These are phyloP conservation scores for Bombylius discolor DNA, from an alignment of 2,888 invertebrate genomes.

Conservation along the genomic window DNA sequence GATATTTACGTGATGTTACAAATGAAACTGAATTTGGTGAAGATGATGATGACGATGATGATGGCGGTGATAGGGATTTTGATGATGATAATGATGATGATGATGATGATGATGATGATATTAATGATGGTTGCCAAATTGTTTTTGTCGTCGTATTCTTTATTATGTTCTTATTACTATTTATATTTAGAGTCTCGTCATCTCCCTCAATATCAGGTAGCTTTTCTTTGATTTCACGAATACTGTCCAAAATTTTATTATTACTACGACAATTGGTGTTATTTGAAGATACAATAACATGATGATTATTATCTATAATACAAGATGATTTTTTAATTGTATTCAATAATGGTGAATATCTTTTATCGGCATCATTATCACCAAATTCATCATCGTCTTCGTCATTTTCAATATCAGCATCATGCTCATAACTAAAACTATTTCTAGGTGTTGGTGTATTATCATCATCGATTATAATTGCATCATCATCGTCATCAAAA, in stretches of 20 bases:
- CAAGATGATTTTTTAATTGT: background rate
- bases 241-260: conserved; percentile 29
- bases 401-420: conserved; percentile 11
- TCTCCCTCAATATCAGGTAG: conserved; percentile 28
- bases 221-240: conserved; percentile 35
- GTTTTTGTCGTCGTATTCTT: background rate
- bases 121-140: background rate
- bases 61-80: background rate
- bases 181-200: conserved; percentile 29
- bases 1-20: conserved; percentile 5
- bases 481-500: background rate
- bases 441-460: background rate
- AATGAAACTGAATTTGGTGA: background rate
- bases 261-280: background rate
- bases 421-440: conserved; percentile 3
- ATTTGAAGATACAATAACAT: background rate
- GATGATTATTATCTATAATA: no score
- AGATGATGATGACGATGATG: background rate
- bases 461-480: background rate
- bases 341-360: no score
- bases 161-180: conserved; percentile 13
- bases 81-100: background rate
- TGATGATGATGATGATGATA: background rate
- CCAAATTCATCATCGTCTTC: conserved; percentile 2
- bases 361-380: conserved; percentile 3